Base-by-base conservation (phyloP, 2,113 vertebrate species). In the Sminthopsis crassicaudata region DNA sequence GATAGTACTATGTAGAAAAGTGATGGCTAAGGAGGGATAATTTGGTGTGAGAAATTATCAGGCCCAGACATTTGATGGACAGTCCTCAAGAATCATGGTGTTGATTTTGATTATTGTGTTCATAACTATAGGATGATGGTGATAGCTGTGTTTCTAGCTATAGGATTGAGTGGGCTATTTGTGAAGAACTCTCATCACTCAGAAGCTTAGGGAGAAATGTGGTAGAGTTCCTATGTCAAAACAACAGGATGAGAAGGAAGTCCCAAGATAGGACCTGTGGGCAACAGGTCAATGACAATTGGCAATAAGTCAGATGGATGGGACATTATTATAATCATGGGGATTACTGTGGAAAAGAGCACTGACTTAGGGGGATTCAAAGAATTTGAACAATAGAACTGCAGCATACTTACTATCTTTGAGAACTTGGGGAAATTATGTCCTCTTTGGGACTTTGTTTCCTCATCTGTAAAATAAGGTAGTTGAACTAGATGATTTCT, bases 331-430 rank as follows among this genome's bases (percentile, higher is more conserved):
- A n/a, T 60, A 60, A 36, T 10, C 57, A 67, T 19, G 19, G 67
- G 36, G 19, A 42, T 84, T 42, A 22, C 67, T 84, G 36, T 22
- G 67, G 67, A 8, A 76, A 91, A 91, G 52, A 89, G n/a, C 36
- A 90, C 27, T n/a, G 36, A 51, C 12, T 93, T 93, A 6, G 5
- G 4, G 26, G 53, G 16, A 90, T 42, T 90, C 14, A 92, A 53
- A 46, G 92, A 76, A 46, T 95, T 93, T 96, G 42, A 95, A 91
- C 93, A 25, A 36, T 90, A 10, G 52, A 90, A 96, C 27, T 2
- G 25, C 46, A 89, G 0, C 2, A n/a, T 11, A 42, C 26, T 91
- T 90, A 53, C 1, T 42, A 42, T 84, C 14, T 90, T 0, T 60
- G 42, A 55, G 27, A 93, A 94, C 92, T 94, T 91, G 24, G 76